Conservation (phyloP, 1,140 invertebrate genomes). For the Zaprionus ghesquierei region DNA sequence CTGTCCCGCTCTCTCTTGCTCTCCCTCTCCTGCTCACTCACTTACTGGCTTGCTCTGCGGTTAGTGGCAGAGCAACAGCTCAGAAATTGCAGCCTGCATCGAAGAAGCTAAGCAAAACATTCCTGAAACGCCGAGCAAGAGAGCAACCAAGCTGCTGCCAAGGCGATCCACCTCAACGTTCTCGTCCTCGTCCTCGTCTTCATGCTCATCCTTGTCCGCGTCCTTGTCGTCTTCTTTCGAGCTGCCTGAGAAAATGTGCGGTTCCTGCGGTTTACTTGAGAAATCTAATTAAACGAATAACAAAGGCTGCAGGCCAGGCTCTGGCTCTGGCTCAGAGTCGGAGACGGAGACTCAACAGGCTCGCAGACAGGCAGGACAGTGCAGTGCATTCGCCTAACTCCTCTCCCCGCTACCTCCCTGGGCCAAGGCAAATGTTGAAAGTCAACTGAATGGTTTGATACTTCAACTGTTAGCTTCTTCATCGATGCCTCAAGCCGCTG, state of each 20-base stretch:
- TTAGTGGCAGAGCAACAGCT: slow-evolving; percentile 1
- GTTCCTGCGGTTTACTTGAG: slow-evolving; percentile 74
- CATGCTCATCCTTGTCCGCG: neutral
- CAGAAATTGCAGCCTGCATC: slow-evolving; percentile 66
- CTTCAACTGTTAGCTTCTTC: neutral
- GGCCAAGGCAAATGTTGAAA: slow-evolving; percentile 12
- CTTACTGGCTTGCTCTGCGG: neutral
- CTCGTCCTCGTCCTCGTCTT: neutral
- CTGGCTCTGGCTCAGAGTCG: too few relatives aligned
- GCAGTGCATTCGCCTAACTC: too few relatives aligned
- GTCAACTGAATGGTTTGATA: neutral
- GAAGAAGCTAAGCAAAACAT: slow-evolving; percentile 47
- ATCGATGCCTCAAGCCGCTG: neutral
- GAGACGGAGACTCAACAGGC: neutral
- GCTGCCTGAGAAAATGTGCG: slow-evolving; percentile 76
- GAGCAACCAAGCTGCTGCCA: neutral
- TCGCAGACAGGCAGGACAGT: slow-evolving; percentile 18
- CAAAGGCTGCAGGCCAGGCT: slow-evolving; percentile 57
- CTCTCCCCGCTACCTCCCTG: neutral
- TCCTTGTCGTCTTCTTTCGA: slow-evolving; percentile 1
- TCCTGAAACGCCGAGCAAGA: slow-evolving; percentile 34
- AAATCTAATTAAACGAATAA: slow-evolving; percentile 81
- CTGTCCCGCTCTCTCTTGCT: neutral
- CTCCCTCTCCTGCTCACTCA: neutral
- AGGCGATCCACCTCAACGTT: neutral